These are phyloP conservation scores for Campaea margaritaria DNA, from an alignment of 2,888 invertebrate species.

Conservation along the genomic window DNA sequence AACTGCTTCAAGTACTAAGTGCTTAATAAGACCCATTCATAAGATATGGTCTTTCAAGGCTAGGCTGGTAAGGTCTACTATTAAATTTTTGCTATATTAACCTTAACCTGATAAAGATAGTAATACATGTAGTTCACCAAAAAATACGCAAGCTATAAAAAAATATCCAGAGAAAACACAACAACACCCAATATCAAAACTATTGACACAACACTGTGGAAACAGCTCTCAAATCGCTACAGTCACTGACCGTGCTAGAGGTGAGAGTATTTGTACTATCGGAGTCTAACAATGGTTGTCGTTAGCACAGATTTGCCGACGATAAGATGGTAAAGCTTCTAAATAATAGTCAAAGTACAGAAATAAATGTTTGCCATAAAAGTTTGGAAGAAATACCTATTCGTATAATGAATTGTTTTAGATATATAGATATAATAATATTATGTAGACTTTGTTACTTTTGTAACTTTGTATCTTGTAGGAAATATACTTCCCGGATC, in stretches of 20 bases:
- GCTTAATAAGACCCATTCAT: too few species aligned
- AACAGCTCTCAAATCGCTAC: conserved; percentile 13
- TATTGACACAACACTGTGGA: conserved; percentile 8
- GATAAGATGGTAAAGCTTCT: conserved; percentile 13
- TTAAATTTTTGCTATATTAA: too few species aligned
- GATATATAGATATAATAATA: too few species aligned
- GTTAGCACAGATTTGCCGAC: conserved; percentile 55
- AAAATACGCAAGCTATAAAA: too few species aligned
- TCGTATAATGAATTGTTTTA: too few species aligned
- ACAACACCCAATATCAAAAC: conserved; percentile 8
- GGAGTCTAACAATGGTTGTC: conserved; percentile 43
- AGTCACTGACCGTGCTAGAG: conserved; percentile 24
- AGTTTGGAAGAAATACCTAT: not conserved
- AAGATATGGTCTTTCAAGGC: too few species aligned
- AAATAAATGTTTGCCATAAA: conserved; percentile 1
- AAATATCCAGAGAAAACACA: not conserved
- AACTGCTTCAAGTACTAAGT: not conserved
- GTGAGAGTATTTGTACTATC: conserved; percentile 36
- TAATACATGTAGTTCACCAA: too few species aligned
- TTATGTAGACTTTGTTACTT: too few species aligned
- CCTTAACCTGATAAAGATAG: too few species aligned
- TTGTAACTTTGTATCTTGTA: too few species aligned
- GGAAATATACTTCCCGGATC: too few species aligned
- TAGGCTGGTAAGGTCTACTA: too few species aligned
- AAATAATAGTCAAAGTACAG: conserved; percentile 4